Evolutionary conservation across 23 tunicate species (phyloP), one percentile per base, ranked within the genome.

Genomic region (Phallusia fumigata): DNA sequence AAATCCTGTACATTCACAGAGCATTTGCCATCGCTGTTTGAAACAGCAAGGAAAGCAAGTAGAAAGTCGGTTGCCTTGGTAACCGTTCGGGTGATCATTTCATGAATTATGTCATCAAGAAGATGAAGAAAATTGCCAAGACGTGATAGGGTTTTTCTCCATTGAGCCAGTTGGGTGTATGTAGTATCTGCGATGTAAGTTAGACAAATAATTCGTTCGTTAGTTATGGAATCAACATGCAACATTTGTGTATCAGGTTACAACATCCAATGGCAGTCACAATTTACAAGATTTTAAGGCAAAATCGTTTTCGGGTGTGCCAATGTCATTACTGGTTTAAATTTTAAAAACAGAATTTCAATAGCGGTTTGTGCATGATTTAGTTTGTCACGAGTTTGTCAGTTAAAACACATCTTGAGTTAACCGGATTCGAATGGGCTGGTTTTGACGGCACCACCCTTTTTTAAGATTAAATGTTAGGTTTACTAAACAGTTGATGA

Each of bases 101-200:
- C 97, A 64, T 88, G 89, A 33, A 88, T 31, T 0, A 93, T 15
- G 79, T 78, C 35, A 65, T 93, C 97, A 36, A 93, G 73, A 18
- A 79, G 65, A 18, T 79, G 76, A 53, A 93, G 73, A 73, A 93
- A 93, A 8, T 79, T 76, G 16, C 80, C 49, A 47, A 93, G 64
- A 19, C 97, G 81, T 1, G 81, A 34, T 31, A 93, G 72, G 35
- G 65, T 49, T 88, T 93, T 84, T 31, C 97, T 53, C 97, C 97
- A 93, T 18, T 78, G 35, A 22, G 84, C 79, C 11, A 93, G 86
- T 76, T 93, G 97, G 79, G 92, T 78, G 50, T 88, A 93, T 8
- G 97, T 84, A 0, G 92, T 88, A 21, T 83, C 92, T 88, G 69
- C 32, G 73, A 10, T 3, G 10, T 5, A 40, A 5, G 10, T 40